Evolutionary conservation across 2,888 invertebrate species (phyloP), one percentile per base, ranked within the genome.

Genomic region (Cheilosia scutellata): DNA sequence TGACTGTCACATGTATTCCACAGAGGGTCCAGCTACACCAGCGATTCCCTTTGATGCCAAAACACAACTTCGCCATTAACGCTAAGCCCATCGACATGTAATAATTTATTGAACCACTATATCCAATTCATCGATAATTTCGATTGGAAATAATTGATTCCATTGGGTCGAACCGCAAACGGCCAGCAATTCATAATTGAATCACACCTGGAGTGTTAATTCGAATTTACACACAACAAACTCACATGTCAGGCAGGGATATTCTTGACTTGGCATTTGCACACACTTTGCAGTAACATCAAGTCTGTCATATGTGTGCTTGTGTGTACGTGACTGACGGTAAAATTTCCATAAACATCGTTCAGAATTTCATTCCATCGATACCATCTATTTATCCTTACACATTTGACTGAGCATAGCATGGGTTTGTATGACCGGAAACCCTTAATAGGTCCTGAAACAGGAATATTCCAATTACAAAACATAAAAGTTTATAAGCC

Each of bases 131-230:
- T 49, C 72, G 53, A 66, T 49, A 53, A 31, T 55, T 79, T 37
- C 51, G 20, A 31, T 62, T 58, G 33, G 9, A 68, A 16, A 40
- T 55, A 40, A 75, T 80, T 58, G 37, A 76, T 75, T 44, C 76
- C 42, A 58, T 16, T 13, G 58, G 53, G 65, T 53, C 33, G 20
- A 27, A 47, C 33, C 47, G 49, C 55, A 62, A 29, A 49, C 65
- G 33, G 49, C 16, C 40, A 37, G 53, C 63, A 63, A 47, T 82
- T 51, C 65, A 37, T 76, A 77, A 71, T 82, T 77, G 71, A 77
- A 77, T 77, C 77, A 33, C 65, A 82, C 72, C 77, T 37, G 37
- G 37, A 82, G 78, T 78, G 82, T 83, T 78, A 72, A 83, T 72
- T 83, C 68, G 62, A 77, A 71, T 62, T 66, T 55, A 60, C 65